Conservation (phyloP, 2,797 vertebrate species). For the Crocidura indochinensis region DNA sequence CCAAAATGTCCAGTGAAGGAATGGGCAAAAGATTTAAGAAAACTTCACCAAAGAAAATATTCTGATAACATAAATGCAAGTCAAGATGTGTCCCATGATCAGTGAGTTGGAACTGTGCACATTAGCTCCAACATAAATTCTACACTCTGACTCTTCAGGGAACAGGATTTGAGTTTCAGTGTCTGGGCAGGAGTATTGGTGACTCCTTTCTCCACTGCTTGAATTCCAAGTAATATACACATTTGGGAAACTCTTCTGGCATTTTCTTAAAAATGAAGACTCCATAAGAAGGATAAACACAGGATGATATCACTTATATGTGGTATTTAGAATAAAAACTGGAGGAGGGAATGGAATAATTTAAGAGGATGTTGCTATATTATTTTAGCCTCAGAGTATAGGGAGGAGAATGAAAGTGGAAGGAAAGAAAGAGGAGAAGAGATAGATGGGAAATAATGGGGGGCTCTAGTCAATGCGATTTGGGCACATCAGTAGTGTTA, state of each 20-base stretch:
- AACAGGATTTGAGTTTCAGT: background rate
- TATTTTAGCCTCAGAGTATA: too few species aligned
- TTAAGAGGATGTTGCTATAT: too few species aligned
- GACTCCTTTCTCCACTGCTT: background rate
- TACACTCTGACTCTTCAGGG: background rate
- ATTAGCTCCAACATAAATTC: background rate
- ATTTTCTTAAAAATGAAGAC: constrained; percentile 5
- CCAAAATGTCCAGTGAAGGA: constrained; percentile 14
- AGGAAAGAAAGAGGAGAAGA: too few species aligned
- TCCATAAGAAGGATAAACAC: too few species aligned
- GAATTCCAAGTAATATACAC: background rate
- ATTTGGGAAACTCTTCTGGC: background rate
- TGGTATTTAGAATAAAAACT: too few species aligned
- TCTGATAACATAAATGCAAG: background rate
- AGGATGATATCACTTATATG: too few species aligned
- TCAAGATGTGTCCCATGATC: background rate
- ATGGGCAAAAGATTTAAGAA: constrained; percentile 36
- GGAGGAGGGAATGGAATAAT: too few species aligned
- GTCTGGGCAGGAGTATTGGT: background rate
- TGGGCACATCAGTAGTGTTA: too few species aligned
- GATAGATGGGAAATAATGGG: too few species aligned
- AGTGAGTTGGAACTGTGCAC: background rate
- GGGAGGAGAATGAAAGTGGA: too few species aligned
- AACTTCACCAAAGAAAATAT: background rate
- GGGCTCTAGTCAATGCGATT: too few species aligned